Base-by-base conservation (phyloP, 2,888 invertebrate species). In the Trichogramma dendrolimi region DNA sequence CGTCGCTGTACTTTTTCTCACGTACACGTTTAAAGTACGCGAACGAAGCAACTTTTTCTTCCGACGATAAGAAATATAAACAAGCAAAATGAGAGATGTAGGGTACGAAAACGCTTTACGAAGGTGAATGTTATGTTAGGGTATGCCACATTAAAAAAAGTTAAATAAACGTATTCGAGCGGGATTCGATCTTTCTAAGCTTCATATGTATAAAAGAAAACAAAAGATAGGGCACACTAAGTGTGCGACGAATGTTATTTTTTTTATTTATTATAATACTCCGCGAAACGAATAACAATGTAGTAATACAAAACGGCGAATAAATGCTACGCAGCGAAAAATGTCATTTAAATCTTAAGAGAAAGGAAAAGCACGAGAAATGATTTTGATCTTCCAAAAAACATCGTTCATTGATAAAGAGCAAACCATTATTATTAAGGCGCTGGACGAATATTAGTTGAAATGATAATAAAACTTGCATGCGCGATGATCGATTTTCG, bases 111-210 rank as follows among this genome's bases (percentile, higher is more conserved):
- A 27, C 27, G 27, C 27, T 27, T 27, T 27, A 27, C 27, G 27
- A 27, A 27, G 27, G 27, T 27, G 27, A 27, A 27, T 27, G 2
- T 27, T 27, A 27, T 27, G 27, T 27, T 27, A 27, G 27, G 27
- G 27, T 27, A 27, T 27, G 27, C 27, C 48, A 11, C 48, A 14
- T 48, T 48, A 11, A 14, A 48, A 14, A 48, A 14, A 11, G 11
- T 14, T 27, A 54, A 47, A 54, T 62, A 49, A 56, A 47, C 56
- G 55, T 14, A 63, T 58, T 65, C 61, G 59, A 66, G 60, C 66
- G 59, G 57, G 61, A 61, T 65, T 65, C 62, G 60, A 65, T 61
- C 60, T 65, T 60, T 61, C 62, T 61, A 63, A 59, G 58, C 63
- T 47, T 59, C 47, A 60, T 48, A 55, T 57, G 52, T 55, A 58